A percentile compares a stretch with the other conserved stretches of the same genome.
Conservation (phyloP, 2,113 vertebrate genomes). For the Phrynosoma blainvillii region DNA sequence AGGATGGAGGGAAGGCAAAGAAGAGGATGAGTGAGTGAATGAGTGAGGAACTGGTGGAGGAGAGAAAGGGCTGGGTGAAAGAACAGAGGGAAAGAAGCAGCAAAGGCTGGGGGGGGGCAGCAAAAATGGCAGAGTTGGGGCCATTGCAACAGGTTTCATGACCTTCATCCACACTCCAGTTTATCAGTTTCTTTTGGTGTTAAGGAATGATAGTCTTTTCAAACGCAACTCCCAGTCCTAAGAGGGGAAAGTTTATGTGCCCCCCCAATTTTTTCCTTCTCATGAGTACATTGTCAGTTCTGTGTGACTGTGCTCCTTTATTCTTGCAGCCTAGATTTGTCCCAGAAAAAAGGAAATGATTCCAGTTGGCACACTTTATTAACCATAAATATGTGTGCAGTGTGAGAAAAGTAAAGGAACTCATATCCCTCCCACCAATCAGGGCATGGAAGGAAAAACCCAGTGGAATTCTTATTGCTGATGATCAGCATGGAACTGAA, state of each 20-base stretch:
- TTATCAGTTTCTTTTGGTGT: background rate
- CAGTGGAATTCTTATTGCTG: background rate
- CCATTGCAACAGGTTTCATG: no score
- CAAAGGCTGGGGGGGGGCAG: background rate
- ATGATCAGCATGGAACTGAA: background rate
- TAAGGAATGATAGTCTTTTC: background rate
- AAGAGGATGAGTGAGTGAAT: background rate
- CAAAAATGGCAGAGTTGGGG: no score
- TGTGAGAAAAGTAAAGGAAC: constrained; percentile 2
- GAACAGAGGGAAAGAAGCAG: background rate
- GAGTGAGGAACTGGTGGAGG: no score
- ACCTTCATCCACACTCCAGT: background rate
- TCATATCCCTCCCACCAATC: background rate
- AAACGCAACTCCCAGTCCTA: background rate
- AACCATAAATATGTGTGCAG: background rate
- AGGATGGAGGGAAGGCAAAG: background rate
- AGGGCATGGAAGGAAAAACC: background rate
- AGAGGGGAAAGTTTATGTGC: background rate
- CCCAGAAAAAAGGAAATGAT: background rate
- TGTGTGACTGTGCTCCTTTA: background rate
- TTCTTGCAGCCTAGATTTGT: background rate
- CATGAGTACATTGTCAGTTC: background rate
- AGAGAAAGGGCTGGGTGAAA: no score
- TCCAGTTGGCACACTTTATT: background rate
- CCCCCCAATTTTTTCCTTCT: background rate